Evolutionary conservation across 2,888 invertebrate species (phyloP).

Genomic region (Scelioninae gen. 1): DNA sequence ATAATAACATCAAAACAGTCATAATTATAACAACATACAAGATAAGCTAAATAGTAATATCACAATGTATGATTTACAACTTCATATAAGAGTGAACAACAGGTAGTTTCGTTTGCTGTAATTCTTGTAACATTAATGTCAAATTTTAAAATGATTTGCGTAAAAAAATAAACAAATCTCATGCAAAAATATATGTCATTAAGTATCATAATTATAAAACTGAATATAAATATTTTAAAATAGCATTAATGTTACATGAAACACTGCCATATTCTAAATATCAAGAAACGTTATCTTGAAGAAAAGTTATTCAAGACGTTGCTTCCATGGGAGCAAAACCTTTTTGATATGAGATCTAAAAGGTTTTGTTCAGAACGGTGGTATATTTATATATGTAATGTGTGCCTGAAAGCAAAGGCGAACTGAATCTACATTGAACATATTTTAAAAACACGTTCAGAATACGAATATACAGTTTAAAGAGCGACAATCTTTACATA

Average conservation of each 20-base stretch:
- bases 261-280: constrained; percentile 36
- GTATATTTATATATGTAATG: constrained; percentile 24
- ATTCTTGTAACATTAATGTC: constrained; percentile 40
- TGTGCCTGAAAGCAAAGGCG: constrained; percentile 39
- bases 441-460: neutral
- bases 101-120: constrained; percentile 7
- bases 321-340: neutral
- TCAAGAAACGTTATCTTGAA: constrained; percentile 33
- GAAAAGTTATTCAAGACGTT: constrained; percentile 23
- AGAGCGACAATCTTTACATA: constrained; percentile 2
- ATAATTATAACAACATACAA: constrained; percentile 81
- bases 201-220: neutral
- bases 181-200: too few relatives aligned
- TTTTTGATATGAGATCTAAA: constrained; percentile 18
- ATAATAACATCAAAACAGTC: constrained; percentile 71
- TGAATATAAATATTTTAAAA: neutral
- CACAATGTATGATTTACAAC: constrained; percentile 84
- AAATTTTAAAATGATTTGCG: neutral
- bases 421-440: neutral
- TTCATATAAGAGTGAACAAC: constrained; percentile 79
- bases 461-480: neutral
- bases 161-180: neutral
- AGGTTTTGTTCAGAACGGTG: constrained; percentile 20
- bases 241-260: constrained; percentile 35
- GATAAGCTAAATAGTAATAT: constrained; percentile 84